Conservation (phyloP, 2,113 vertebrate genomes). For the Vicugna pacos region DNA sequence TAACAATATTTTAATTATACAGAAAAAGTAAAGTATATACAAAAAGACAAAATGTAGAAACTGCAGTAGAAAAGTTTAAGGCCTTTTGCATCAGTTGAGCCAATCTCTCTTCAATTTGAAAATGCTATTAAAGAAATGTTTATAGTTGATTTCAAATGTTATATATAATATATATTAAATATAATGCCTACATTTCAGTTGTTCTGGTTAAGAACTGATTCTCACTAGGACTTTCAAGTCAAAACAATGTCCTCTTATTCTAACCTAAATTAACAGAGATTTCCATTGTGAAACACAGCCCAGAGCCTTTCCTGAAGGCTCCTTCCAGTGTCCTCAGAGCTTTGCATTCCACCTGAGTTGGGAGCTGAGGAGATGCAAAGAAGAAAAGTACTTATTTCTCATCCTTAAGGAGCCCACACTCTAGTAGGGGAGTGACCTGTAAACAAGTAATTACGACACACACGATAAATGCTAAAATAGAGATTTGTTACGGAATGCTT, state of each 20-base stretch:
- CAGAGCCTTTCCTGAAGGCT: background rate
- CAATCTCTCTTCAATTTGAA: constrained; percentile 21
- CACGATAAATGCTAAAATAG: constrained; percentile 4
- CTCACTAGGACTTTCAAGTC: constrained; percentile 23
- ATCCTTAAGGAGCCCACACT: background rate
- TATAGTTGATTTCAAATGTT: background rate
- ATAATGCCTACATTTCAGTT: background rate
- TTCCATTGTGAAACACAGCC: background rate
- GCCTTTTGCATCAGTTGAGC: background rate
- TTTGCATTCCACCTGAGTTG: background rate
- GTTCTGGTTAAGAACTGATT: constrained; percentile 27
- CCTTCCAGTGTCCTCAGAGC: background rate
- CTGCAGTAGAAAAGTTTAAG: constrained; percentile 23
- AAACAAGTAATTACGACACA: constrained; percentile 54
- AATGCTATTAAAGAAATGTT: constrained; percentile 42
- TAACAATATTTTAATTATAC: background rate
- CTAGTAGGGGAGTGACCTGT: background rate
- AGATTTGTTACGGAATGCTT: background rate
- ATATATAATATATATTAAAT: background rate
- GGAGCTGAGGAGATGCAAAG: background rate
- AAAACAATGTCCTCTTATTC: constrained; percentile 43
- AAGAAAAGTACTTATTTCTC: background rate
- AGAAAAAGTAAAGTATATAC: background rate
- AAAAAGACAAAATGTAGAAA: background rate
- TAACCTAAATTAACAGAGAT: constrained; percentile 40